These are phyloP conservation scores for Archilochus colubris DNA, from an alignment of 2,113 vertebrate genomes.

Conservation along the genomic window DNA sequence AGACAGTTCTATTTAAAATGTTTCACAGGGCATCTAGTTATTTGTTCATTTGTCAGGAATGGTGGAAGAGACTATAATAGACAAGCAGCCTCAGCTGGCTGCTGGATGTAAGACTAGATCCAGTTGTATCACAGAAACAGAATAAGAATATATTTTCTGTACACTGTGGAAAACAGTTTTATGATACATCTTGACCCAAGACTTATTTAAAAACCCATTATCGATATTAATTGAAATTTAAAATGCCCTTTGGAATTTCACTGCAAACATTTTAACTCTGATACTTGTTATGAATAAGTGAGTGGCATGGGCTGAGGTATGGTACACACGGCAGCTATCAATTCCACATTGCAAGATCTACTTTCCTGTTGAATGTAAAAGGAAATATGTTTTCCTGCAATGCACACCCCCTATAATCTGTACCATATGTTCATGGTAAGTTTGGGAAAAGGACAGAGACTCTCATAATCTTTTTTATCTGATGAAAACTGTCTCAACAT, in stretches of 20 bases:
- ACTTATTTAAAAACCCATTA: conserved; percentile 75
- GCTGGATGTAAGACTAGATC: conserved; percentile 54
- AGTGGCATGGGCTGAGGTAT: conserved; percentile 1
- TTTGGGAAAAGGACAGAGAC: neutral
- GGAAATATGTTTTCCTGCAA: neutral
- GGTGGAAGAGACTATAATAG: conserved; percentile 65
- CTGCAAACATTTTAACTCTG: conserved; percentile 69
- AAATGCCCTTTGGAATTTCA: conserved; percentile 70
- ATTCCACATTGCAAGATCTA: conserved; percentile 9
- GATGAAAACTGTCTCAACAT: neutral
- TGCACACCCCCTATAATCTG: neutral
- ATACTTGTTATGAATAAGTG: conserved; percentile 49
- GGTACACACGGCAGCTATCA: conserved; percentile 29
- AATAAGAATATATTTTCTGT: conserved; percentile 56
- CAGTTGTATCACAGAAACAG: conserved; percentile 51
- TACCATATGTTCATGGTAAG: neutral
- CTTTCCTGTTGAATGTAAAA: neutral
- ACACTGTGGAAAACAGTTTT: conserved; percentile 67
- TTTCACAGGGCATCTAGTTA: conserved; percentile 63
- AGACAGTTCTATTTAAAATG: conserved; percentile 73
- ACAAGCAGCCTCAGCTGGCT: conserved; percentile 79
- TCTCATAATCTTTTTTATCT: neutral
- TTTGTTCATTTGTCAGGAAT: conserved; percentile 73
- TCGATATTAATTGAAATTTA: conserved; percentile 74
- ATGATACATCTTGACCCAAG: conserved; percentile 79